Evolutionary conservation across 1,140 invertebrate genomes (phyloP), one percentile per base, ranked within the genome.

Genomic region (Lineus longissimus): DNA sequence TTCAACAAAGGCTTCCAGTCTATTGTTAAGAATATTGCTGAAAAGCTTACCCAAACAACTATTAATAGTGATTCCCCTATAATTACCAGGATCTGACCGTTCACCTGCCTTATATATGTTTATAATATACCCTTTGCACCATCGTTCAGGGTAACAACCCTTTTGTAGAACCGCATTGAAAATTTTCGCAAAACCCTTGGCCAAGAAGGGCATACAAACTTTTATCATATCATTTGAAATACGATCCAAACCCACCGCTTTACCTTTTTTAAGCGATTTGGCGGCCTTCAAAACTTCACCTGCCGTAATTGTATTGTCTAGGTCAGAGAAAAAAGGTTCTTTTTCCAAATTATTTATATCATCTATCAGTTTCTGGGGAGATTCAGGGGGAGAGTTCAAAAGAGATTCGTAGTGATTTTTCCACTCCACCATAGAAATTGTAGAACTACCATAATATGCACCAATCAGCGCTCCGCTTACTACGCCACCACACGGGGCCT

Each of bases 91-190:
- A 4, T 56, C 36, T 29, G 22, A 19, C 7, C 17, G 19, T 41
- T 2, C 17, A 2, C 61, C 61, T 23, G 54, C 55, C 4, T 62
- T 62, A 6, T 55, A 41, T 41, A 62, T 62, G 7, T 45, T 45
- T 55, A 55, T 19, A 40, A 62, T 62, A 36, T 55, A 33, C 29
- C 61, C 61, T 55, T 55, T 19, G 23, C 27, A 13, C 62, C 62
- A 63, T 41, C 15, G 7, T 22, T 58, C 19, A 2, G 62, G 62
- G 25, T 57, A 59, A 9, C 6, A 17, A 13, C 61, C 47, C 15
- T 22, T 55, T 19, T 54, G 11, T 13, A 55, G 40, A 23, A 55
- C 36, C 4, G 11, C 2, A 56, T 62, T 62, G 36, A 62, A 62
- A 6, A 62, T 17, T 33, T 30, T 55, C 15, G 2, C 2, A 25